Base-by-base conservation (phyloP, 1,140 invertebrate genomes). In the Cepaea nemoralis region DNA sequence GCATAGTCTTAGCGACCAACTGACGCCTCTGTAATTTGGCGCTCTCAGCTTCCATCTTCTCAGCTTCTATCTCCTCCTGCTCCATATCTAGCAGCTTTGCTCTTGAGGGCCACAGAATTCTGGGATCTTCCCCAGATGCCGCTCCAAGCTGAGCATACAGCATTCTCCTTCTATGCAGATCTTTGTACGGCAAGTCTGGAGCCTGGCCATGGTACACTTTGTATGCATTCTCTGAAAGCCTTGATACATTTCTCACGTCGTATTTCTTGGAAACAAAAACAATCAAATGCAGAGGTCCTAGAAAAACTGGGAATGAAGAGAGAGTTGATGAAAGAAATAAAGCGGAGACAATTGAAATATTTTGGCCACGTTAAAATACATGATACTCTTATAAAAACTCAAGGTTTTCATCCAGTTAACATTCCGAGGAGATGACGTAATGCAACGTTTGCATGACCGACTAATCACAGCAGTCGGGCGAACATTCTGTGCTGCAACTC, bases 71-170 rank as follows among this genome's bases (percentile, higher is more conserved):
- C 69, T 92, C 91, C 59, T 90, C 89, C 50, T 91, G 84, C 16
- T 88, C 86, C 16, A 85, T 86, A 35, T 91, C 88, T 67, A 85
- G 45, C 1, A 93, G 77, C 79, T 93, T 89, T 71, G 89, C 85
- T 82, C 86, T 87, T 2, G 88, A 89, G 1, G 92, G 92, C 92
- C 92, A 93, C 50, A 89, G 83, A 5, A 92, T 83, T 2, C 90
- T 90, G 0, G 92, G 89, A 86, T 93, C 91, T n/a, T 93, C 82
- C 27, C 91, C 90, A 78, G 88, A 91, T 19, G 66, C 83, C 48
- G 83, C 83, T 0, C 91, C 91, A 86, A 86, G 90, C 35, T 79
- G 82, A 14, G 81, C 86, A 80, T 87, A 88, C 40, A 85, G 67
- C 79, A 85, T 59, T 75, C 90, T 85, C 80, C 63, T 79, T 31